phyloP scores from a whole-genome alignment of 2,113 vertebrate genomes.

The Rhabdomys dilectus region DNA sequence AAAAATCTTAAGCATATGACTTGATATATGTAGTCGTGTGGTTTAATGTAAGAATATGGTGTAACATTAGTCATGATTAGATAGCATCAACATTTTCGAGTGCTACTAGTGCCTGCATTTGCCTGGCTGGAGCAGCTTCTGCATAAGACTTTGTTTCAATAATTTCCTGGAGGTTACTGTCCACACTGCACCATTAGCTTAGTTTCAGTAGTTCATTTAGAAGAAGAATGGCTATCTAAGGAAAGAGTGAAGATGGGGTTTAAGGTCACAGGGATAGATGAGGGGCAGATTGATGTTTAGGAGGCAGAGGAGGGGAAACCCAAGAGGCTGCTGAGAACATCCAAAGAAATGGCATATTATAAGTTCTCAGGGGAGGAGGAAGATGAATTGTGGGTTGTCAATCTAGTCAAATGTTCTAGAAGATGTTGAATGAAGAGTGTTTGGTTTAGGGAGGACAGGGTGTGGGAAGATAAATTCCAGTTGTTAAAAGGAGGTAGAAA shows the following conservation, averaged over 20 bases:
- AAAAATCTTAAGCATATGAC: neutral
- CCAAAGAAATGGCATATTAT: neutral
- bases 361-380: neutral
- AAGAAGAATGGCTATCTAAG: neutral
- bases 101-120: neutral
- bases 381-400: neutral
- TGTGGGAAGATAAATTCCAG: neutral
- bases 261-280: neutral
- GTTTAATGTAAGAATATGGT: slow-evolving; percentile 13
- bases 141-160: neutral
- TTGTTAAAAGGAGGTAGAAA: neutral
- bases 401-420: neutral
- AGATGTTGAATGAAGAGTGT: neutral
- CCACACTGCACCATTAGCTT: too few species aligned
- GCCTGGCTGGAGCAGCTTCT: neutral
- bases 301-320: neutral
- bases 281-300: neutral
- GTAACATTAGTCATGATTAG: neutral
- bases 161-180: neutral
- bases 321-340: neutral
- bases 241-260: neutral
- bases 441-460: neutral
- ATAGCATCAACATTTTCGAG: neutral
- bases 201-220: neutral
- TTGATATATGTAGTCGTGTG: slow-evolving; percentile 11